These are phyloP conservation scores for Plebejus argus DNA, from an alignment of 2,888 invertebrate species.

Conservation along the genomic window DNA sequence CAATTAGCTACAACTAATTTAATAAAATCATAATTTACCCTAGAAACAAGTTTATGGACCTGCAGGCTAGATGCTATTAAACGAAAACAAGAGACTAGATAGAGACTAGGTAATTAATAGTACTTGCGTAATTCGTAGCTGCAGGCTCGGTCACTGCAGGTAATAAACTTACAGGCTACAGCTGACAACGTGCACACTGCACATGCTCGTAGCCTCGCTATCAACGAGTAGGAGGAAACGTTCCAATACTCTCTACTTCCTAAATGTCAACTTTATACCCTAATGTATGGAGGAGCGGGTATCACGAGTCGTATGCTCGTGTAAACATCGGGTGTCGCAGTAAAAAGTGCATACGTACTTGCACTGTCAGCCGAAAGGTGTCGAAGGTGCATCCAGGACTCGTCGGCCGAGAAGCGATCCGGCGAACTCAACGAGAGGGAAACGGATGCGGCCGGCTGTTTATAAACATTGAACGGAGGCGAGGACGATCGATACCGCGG, in stretches of 20 bases:
- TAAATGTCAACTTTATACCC: not conserved
- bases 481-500: conserved; percentile 67
- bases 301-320: not conserved
- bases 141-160: conserved; percentile 43
- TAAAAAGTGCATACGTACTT: conserved; percentile 68
- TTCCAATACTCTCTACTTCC: not conserved
- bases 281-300: not conserved
- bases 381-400: conserved; percentile 57
- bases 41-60: not conserved
- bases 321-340: conserved; percentile 42
- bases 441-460: conserved; percentile 73
- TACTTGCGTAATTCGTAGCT: conserved; percentile 45
- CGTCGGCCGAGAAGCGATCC: conserved; percentile 54
- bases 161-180: conserved; percentile 34
- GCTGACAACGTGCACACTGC: conserved; percentile 40
- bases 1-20: not conserved
- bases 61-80: not conserved
- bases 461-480: conserved; percentile 74
- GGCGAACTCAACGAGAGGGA: conserved; percentile 63
- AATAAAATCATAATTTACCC: not conserved
- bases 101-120: conserved; percentile 42
- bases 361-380: conserved; percentile 54
- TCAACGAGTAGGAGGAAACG: not conserved
- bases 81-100: conserved; percentile 32
- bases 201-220: conserved; percentile 2